Evolutionary conservation across 2,113 vertebrate genomes (phyloP), one percentile per base, ranked within the genome.

Genomic region (Psammodynastes pulverulentus): DNA sequence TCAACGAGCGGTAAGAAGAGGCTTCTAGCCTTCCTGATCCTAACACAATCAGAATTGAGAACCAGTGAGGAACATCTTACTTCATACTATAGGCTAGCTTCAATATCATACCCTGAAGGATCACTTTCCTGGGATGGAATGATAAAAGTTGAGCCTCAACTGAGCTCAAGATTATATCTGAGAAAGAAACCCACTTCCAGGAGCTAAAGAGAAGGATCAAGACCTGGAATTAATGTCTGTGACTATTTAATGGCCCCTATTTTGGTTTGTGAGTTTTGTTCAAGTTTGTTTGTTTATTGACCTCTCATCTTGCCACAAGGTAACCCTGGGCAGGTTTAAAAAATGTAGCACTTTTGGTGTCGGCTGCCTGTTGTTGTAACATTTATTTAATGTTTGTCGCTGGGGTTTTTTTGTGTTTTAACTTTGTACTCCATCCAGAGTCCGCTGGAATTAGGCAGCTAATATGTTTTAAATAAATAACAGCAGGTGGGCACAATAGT

Each of bases 1-100:
- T 95, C 67, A 93, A 88, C 49, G 48, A 95, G 89, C 92, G 91
- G 92, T 88, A 90, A 62, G 3, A n/a, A 45, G 15, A 9, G 0
- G 17, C 49, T 2, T 24, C 17, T 6, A 2, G 4, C 46, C 12
- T 29, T 45, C 17, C 15, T 39, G 67, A 21, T 26, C 24, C 24
- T 58, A 58, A 26, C 56, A 9, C 26, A 39, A 39, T 39, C 67
- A 39, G 67, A 79, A 79, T 19, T 79, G 29, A 67, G 29, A 72
- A 34, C 62, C 2, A 67, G 1, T 5, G 5, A 67, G 62, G 29
- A 34, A 34, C 29, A 21, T 13, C 45, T 15, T 56, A 24, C 10
- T 45, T 29, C 39, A 45, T 29, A 45, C 9, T 2, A 5, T 88
- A 10, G 2, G 51, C 8, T 17, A 23, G 34, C 4, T 34, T 29